A percentile compares a stretch with the other conserved stretches of the same genome.
Conservation (phyloP, 2,888 invertebrate species). For the Nematopogon swammerdamellus region DNA sequence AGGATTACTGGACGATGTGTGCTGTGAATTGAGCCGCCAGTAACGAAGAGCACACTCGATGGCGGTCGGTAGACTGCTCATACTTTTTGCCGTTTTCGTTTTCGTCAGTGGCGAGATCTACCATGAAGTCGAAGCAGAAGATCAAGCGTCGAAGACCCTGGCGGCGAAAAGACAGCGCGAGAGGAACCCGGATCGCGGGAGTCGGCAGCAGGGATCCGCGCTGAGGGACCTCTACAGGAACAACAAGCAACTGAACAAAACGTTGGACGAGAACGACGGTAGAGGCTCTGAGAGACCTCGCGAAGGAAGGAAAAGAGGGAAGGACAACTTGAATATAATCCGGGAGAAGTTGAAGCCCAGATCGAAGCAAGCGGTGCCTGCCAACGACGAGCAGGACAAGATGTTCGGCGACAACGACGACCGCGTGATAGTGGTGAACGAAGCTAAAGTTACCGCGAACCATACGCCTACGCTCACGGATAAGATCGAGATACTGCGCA, state of each 20-base stretch:
- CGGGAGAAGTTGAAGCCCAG: slow-evolving; percentile 20
- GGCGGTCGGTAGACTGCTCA: slow-evolving; percentile 33
- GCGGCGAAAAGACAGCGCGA: slow-evolving; percentile 38
- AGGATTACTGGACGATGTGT: neutral
- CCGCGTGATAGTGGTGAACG: slow-evolving; percentile 28
- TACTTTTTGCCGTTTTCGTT: slow-evolving; percentile 27
- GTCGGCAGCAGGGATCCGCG: slow-evolving; percentile 25
- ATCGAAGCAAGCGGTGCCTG: slow-evolving; percentile 4
- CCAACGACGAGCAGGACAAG: slow-evolving; percentile 21
- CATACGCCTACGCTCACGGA: slow-evolving; percentile 26
- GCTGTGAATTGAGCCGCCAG: neutral
- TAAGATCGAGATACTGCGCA: slow-evolving; percentile 32
- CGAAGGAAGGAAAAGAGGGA: slow-evolving; percentile 17
- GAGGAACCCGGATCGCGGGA: slow-evolving; percentile 28
- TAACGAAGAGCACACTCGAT: slow-evolving; percentile 16
- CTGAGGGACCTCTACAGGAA: slow-evolving; percentile 25
- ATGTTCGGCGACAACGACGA: slow-evolving; percentile 35
- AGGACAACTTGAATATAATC: slow-evolving; percentile 25
- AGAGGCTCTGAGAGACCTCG: slow-evolving; percentile 13
- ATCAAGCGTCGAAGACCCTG: slow-evolving; percentile 40
- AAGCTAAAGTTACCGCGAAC: slow-evolving; percentile 23
- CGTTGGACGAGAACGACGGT: slow-evolving; percentile 16
- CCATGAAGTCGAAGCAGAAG: slow-evolving; percentile 36
- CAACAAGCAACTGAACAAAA: slow-evolving; percentile 29
- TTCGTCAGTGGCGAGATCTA: slow-evolving; percentile 23